A percentile compares a stretch with the other conserved stretches of the same genome.
Evolutionary conservation across 2,888 invertebrate genomes (phyloP).

Genomic region (Euclidia mi): DNA sequence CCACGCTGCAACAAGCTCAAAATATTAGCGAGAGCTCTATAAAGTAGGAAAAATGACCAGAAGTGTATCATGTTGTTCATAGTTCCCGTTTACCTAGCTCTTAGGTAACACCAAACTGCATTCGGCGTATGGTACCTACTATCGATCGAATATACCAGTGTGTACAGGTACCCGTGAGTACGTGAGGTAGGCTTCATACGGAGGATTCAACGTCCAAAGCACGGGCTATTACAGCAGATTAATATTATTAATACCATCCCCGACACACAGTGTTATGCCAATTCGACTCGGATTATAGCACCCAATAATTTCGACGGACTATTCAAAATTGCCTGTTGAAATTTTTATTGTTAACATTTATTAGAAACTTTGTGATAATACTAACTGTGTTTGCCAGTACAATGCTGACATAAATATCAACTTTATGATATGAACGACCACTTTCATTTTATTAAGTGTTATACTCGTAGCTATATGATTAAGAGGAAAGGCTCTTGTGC

Average conservation of each 20-base stretch:
- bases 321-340: slow-evolving; percentile 8
- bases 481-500: too few species aligned
- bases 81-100: slow-evolving; percentile 25
- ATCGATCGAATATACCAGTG: slow-evolving; percentile 46
- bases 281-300: slow-evolving; percentile 46
- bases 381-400: neutral
- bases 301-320: neutral
- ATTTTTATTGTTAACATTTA: slow-evolving; percentile 1
- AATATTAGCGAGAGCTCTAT: too few species aligned
- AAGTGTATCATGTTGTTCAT: slow-evolving; percentile 12
- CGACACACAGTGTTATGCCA: slow-evolving; percentile 33
- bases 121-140: slow-evolving; percentile 29
- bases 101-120: slow-evolving; percentile 34
- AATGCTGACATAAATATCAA: neutral
- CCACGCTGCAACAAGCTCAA: too few species aligned
- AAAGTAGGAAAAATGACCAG: neutral
- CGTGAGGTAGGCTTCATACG: slow-evolving; percentile 63
- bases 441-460: too few species aligned
- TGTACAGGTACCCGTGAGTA: slow-evolving; percentile 60
- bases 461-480: too few species aligned
- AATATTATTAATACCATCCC: slow-evolving; percentile 53
- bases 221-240: slow-evolving; percentile 58
- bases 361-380: neutral
- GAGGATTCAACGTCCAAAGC: slow-evolving; percentile 62
- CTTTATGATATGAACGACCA: too few species aligned